Base-by-base conservation (phyloP, 2,797 vertebrate genomes). In the Brachyrhaphis roseni region DNA sequence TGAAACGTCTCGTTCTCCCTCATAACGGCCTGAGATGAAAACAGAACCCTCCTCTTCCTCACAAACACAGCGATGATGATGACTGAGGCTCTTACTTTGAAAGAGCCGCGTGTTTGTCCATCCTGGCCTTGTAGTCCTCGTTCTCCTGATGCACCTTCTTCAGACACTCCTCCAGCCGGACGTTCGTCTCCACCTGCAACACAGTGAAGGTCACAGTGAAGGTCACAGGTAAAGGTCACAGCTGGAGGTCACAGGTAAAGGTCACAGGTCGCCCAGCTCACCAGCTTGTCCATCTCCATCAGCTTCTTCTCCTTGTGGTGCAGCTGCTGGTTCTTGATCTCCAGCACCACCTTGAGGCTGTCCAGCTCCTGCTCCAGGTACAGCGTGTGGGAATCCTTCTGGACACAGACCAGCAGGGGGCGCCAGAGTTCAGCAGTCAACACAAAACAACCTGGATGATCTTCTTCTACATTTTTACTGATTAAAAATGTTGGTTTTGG, bases 341-440 rank as follows among this genome's bases (percentile, higher is more conserved):
- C 98, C 78, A 99, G 87, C 76, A 99, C 98, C 5, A 97, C 98
- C 93, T 97, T 98, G 84, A 99, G 92, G 88, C 98, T 99, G 87
- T 99, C 98, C 87, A 98, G 91, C 89, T 99, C 98, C 87, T 97
- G 97, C 92, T 98, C 96, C 91, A 99, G 93, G 84, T 98, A 99
- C 90, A 98, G 92, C 1, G 97, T 94, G 91, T 97, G 97, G 0
- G 97, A 96, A 79, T 96, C 97, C 95, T 97, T 98, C 97, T 98
- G 1, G 84, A 46, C 7, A 23, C 28, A 74, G 0, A 73, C 75
- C 86, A 87, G 75, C 82, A 88, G 86, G 15, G 74, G 88, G 75
- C 62, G 45, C 66, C 51, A 7, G 8, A 23, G n/a, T 34, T 18
- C 13, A 31, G 28, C 15, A 10, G 62, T 0, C 13, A 10, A 64